Evolutionary conservation across 2,888 invertebrate genomes (phyloP).

Genomic region (Eupithecia centaureata): DNA sequence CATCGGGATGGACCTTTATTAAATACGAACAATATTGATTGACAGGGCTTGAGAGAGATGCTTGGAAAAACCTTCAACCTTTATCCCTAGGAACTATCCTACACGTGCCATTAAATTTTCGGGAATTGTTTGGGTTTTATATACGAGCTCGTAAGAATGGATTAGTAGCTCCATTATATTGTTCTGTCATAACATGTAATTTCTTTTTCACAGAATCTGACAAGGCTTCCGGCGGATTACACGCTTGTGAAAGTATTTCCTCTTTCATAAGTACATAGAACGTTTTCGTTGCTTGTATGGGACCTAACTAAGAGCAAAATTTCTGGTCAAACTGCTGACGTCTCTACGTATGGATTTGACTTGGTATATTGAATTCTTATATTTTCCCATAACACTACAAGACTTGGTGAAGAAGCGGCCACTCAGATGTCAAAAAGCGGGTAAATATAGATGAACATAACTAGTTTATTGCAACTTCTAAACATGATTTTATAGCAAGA

Average conservation of each 20-base stretch:
- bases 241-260: not conserved
- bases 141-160: not conserved
- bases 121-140: not conserved
- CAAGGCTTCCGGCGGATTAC: not conserved
- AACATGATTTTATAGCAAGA: no score
- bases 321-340: no score
- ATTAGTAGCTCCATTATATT: not conserved
- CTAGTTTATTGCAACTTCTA: no score
- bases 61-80: slow-evolving; percentile 4
- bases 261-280: not conserved
- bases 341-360: no score
- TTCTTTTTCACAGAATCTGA: not conserved
- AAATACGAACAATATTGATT: slow-evolving; percentile 32
- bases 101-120: slow-evolving; percentile 1
- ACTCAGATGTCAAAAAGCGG: no score
- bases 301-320: not conserved
- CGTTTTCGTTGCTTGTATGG: not conserved
- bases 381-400: no score
- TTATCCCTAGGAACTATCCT: slow-evolving; percentile 1
- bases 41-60: slow-evolving; percentile 8
- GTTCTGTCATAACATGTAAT: not conserved
- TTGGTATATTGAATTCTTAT: no score
- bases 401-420: no score
- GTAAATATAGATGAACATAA: no score
- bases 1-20: slow-evolving; percentile 26